Evolutionary conservation across 2,113 vertebrate genomes (phyloP).

Genomic region (Perccottus glenii): DNA sequence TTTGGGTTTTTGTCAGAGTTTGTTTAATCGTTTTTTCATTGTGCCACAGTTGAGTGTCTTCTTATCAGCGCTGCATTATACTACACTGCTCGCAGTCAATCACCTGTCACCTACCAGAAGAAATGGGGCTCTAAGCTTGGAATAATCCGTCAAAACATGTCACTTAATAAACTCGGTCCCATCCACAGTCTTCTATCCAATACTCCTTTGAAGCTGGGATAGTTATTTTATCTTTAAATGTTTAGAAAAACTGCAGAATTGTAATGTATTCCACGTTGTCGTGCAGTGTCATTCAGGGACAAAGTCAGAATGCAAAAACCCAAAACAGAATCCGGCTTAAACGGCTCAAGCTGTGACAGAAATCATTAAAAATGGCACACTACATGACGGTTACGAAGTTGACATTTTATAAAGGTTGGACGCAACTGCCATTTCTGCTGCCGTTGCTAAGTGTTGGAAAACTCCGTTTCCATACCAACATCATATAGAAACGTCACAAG

Average conservation of each 20-base stretch:
- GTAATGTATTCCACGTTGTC: background rate
- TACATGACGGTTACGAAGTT: slow-evolving; percentile 3
- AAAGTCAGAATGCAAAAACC: background rate
- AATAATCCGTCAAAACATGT: slow-evolving; percentile 25
- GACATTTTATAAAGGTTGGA: slow-evolving; percentile 28
- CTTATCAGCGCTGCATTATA: slow-evolving; percentile 41
- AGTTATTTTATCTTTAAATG: slow-evolving; percentile 14
- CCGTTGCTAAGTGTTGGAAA: background rate
- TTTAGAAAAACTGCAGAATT: background rate
- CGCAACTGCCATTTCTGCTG: slow-evolving; percentile 19
- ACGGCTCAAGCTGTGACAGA: slow-evolving; percentile 4
- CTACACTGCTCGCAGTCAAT: slow-evolving; percentile 41
- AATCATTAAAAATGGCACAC: slow-evolving; percentile 4
- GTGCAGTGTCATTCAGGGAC: background rate
- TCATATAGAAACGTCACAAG: background rate
- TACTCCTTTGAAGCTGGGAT: slow-evolving; percentile 11
- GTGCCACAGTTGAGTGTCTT: slow-evolving; percentile 43
- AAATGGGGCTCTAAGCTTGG: background rate
- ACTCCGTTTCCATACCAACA: background rate
- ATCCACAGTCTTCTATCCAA: background rate
- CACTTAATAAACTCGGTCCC: slow-evolving; percentile 9
- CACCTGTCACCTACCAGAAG: slow-evolving; percentile 34
- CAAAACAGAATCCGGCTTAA: background rate
- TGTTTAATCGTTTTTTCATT: slow-evolving; percentile 54
- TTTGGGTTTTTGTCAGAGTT: slow-evolving; percentile 51